These are phyloP conservation scores for Ormyrus pomaceus DNA, from an alignment of 2,888 invertebrate species.

Conservation along the genomic window DNA sequence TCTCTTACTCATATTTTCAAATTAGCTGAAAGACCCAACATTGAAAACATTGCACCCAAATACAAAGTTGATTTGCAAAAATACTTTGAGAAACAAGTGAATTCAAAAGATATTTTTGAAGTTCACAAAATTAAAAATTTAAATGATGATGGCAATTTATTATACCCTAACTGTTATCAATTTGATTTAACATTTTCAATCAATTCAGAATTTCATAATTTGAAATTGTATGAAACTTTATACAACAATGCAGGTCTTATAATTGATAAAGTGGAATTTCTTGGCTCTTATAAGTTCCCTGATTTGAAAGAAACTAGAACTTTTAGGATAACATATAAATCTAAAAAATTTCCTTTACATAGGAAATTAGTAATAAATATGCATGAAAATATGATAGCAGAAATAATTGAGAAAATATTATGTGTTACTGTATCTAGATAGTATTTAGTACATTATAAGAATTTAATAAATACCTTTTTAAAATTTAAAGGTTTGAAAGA, in stretches of 20 bases:
- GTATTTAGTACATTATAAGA: constrained; percentile 15
- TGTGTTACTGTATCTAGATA: constrained; percentile 57
- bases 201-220: constrained; percentile 59
- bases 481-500: constrained; percentile 29
- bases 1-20: constrained; percentile 72
- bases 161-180: constrained; percentile 63
- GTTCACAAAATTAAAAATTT: constrained; percentile 2
- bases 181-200: constrained; percentile 72
- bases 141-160: constrained; percentile 19
- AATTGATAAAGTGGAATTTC: constrained; percentile 67
- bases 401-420: constrained; percentile 63
- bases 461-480: not conserved
- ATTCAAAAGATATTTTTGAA: constrained; percentile 60
- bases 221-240: constrained; percentile 65
- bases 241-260: constrained; percentile 70
- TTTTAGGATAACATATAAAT: constrained; percentile 72
- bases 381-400: constrained; percentile 69
- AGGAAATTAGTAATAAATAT: constrained; percentile 70
- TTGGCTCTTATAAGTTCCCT: constrained; percentile 67
- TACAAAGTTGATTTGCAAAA: constrained; percentile 55
- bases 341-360: constrained; percentile 69
- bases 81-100: constrained; percentile 38
- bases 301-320: constrained; percentile 65
- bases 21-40: constrained; percentile 56
- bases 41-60: constrained; percentile 59